Conservation (phyloP, 2,113 vertebrate species). For the Pollimyrus isidori region DNA sequence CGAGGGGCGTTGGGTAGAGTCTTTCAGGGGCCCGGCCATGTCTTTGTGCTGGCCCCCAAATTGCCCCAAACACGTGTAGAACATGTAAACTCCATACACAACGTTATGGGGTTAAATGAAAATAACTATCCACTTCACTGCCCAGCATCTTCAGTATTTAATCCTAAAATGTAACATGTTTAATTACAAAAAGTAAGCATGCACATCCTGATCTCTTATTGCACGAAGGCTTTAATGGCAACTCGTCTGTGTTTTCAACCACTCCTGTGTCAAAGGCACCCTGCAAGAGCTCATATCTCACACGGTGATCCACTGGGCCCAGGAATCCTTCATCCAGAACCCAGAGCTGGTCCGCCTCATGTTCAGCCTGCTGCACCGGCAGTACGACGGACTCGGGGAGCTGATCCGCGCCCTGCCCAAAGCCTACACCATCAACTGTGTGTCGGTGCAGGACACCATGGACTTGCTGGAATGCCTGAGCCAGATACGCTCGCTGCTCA, state of each 20-base stretch:
- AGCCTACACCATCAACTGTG: slow-evolving; percentile 80
- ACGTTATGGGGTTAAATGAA: neutral
- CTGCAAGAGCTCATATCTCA: slow-evolving; percentile 89
- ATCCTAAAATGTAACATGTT: neutral
- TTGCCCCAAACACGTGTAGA: neutral
- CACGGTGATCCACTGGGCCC: slow-evolving; percentile 89
- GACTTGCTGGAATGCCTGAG: slow-evolving; percentile 83
- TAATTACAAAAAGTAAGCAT: neutral
- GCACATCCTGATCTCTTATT: neutral
- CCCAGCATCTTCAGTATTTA: neutral
- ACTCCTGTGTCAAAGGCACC: slow-evolving; percentile 44
- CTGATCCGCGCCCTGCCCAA: slow-evolving; percentile 82
- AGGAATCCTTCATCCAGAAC: slow-evolving; percentile 89
- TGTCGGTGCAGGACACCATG: slow-evolving; percentile 79
- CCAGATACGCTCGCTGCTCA: slow-evolving; percentile 90
- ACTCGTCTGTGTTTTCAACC: neutral
- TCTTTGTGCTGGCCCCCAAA: neutral
- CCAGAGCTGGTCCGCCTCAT: slow-evolving; percentile 87
- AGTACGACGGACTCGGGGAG: slow-evolving; percentile 85
- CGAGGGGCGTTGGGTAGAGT: neutral
- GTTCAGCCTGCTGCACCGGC: slow-evolving; percentile 89
- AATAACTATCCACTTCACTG: neutral
- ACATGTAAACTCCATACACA: neutral
- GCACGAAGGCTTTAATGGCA: neutral
- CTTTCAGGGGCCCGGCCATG: neutral